phyloP scores from a whole-genome alignment of 2,113 vertebrate species.

The Planiliza haematocheilus region DNA sequence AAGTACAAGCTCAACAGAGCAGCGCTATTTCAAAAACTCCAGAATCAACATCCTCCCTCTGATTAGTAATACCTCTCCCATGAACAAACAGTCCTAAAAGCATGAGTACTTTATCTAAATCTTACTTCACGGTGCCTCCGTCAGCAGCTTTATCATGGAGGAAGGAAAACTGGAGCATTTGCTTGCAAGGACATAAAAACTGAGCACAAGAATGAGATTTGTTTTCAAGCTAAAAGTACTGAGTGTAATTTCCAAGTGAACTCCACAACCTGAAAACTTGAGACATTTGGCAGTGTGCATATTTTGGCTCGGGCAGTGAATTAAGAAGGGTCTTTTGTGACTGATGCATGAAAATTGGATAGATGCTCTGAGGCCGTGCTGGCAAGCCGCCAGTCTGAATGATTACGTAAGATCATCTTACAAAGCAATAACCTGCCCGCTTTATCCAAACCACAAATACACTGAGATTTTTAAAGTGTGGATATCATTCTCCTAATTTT shows the following conservation, averaged over 20 bases:
- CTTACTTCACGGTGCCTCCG: slow-evolving; percentile 44
- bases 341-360: slow-evolving; percentile 79
- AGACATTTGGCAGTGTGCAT: slow-evolving; percentile 74
- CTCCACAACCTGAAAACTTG: slow-evolving; percentile 67
- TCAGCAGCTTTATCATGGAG: slow-evolving; percentile 61
- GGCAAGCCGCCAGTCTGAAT: slow-evolving; percentile 65
- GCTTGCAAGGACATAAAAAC: slow-evolving; percentile 26
- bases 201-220: slow-evolving; percentile 57
- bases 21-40: slow-evolving; percentile 29
- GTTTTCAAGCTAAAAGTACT: slow-evolving; percentile 56
- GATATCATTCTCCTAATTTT: neutral
- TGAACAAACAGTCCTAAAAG: slow-evolving; percentile 44
- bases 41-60: slow-evolving; percentile 31
- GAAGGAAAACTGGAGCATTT: slow-evolving; percentile 59
- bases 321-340: slow-evolving; percentile 74
- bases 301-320: slow-evolving; percentile 64
- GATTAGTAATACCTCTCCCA: slow-evolving; percentile 52
- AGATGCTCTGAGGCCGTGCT: slow-evolving; percentile 60
- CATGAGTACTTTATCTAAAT: slow-evolving; percentile 49
- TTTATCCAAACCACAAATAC: slow-evolving; percentile 49
- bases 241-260: slow-evolving; percentile 62
- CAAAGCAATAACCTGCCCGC: slow-evolving; percentile 69
- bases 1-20: too few relatives aligned
- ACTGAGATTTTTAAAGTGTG: slow-evolving; percentile 13
- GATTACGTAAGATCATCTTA: slow-evolving; percentile 79